Base-by-base conservation (phyloP, 1,140 invertebrate genomes). In the Mycetomoellerius zeteki region DNA sequence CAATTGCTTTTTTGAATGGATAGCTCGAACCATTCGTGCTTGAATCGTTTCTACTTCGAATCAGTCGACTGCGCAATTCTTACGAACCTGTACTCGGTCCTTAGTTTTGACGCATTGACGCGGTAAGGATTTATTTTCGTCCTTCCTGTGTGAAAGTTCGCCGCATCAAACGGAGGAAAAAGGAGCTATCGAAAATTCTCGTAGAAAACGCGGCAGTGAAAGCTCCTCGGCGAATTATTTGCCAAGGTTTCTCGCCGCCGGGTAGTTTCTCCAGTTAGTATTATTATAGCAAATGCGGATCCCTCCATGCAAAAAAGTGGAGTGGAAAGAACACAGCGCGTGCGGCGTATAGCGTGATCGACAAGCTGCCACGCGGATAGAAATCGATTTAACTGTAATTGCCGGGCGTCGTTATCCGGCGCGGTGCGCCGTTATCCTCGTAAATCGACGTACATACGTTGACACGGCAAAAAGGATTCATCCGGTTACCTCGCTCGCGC, bases 311-410 rank as follows among this genome's bases (percentile, higher is more conserved):
- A 65, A 65, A 64, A 78, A 65, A 21, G 24, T n/a, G 19, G 37
- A 65, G 27, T 65, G 65, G 21, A 69, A 37, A 64, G 75, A 64
- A 77, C 19, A 62, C 54, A 37, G 54, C 54, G 27, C 30, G 72
- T 58, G 16, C 54, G 37, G 33, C 12, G 64, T 21, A 73, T 30
- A 82, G 50, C 67, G 24, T 56, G 86, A 85, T 85, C 86, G 71
- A 85, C 82, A n/a, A 75, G 24, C 62, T 69, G 58, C 67, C 47
- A 14, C 62, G 81, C 69, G 33, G 56, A 56, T 64, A 37, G 47
- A 52, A 54, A 73, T 85, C 71, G 75, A 80, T 86, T 86, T 73
- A 56, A 67, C 47, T 47, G 67, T 81, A 88, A 87, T 88, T 84
- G 72, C 78, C 58, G 50, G 77, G 56, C 37, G 52, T 85, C 58